A percentile compares a stretch with the other conserved stretches of the same genome.
phyloP scores from a whole-genome alignment of 2,888 invertebrate genomes.

The Nephrotoma appendiculata region DNA sequence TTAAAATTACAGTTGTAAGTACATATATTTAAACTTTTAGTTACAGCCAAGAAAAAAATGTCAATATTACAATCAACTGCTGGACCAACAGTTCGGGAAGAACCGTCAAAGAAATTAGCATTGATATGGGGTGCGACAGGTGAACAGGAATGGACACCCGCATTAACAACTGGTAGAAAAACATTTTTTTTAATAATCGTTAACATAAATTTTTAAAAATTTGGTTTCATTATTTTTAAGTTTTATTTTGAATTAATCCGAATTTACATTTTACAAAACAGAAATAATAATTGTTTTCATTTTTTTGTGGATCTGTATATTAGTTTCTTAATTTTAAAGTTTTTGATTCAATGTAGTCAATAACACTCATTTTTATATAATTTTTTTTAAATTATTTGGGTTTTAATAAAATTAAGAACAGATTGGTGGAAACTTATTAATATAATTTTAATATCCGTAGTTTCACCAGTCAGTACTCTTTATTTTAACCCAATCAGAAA shows the following conservation, averaged over 20 bases:
- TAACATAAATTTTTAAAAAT: not conserved
- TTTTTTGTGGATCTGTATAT: not conserved
- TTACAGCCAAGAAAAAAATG: not conserved
- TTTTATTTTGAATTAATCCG: not conserved
- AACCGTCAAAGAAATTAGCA: conserved; percentile 39
- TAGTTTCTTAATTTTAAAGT: not conserved
- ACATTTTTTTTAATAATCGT: not conserved
- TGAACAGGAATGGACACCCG: conserved; percentile 95
- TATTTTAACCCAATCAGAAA: not conserved
- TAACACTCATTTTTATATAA: not conserved
- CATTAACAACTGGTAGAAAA: conserved; percentile 71
- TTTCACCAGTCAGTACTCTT: not conserved
- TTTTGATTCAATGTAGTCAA: not conserved
- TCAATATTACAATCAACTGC: conserved; percentile 14
- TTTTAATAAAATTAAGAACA: not conserved
- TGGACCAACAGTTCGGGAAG: conserved; percentile 15
- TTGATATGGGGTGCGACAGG: conserved; percentile 89
- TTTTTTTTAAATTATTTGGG: too few relatives aligned
- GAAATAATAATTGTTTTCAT: not conserved
- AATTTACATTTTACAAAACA: not conserved
- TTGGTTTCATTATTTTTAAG: not conserved
- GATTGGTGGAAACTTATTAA: not conserved
- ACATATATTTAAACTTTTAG: not conserved
- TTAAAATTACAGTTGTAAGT: too few relatives aligned
- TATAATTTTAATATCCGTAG: not conserved